Base-by-base conservation (phyloP, 1,140 invertebrate species). In the Caenorhabditis remanei region DNA sequence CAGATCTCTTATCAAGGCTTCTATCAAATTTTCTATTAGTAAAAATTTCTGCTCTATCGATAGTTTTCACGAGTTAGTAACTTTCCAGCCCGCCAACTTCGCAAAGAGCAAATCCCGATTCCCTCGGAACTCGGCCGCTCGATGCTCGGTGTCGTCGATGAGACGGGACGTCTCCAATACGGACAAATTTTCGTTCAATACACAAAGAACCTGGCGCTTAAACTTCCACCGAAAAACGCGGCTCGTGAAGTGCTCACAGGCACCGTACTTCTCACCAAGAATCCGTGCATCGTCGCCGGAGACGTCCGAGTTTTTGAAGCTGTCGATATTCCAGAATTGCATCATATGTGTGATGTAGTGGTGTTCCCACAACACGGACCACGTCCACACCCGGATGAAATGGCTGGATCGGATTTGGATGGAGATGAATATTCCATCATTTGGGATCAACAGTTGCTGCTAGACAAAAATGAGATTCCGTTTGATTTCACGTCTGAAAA, bases 371-470 rank as follows among this genome's bases (percentile, higher is more conserved):
- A 87, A 14, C 87, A 90, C 61, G 93, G 93, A 13, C 46, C 87
- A 58, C 83, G 92, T 67, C 92, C 93, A 13, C 92, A 93, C 88
- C 89, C 92, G 16, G 90, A 93, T 89, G 90, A 93, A 88, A 93
- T 93, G 91, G 91, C 91, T 63, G 91, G 88, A 61, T 90, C 89
- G 65, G 92, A 93, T 89, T 84, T 93, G 32, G 92, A 93, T 87
- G 92, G 92, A 21, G 92, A 93, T 87, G 91, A 92, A 67, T 93
- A 92, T 87, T 89, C 90, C 58, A 89, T 93, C 19, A 90, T 91
- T 41, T 93, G 92, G 92, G 85, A 91, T 63, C 65, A 86, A 40
- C 84, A 90, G n/a, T 85, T 92, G 40, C 53, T 92, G n/a, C 90
- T 92, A 46, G 87, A 90, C 48, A 55, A 53, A 50, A 92, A 91